Conservation (phyloP, 2,888 invertebrate species). For the Andrena hattorfiana region DNA sequence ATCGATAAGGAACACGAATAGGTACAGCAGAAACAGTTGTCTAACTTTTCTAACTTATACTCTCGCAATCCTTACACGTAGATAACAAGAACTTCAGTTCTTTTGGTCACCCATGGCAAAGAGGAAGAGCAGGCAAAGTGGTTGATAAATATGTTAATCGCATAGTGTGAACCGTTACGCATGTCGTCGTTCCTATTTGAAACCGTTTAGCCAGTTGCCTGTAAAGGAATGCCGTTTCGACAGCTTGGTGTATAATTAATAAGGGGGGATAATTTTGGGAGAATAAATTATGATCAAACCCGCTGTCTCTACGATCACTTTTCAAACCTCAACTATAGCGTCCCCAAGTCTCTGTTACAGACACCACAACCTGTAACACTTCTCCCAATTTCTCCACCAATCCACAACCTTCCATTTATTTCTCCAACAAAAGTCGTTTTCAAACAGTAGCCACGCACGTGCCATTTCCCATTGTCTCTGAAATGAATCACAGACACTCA, state of each 20-base stretch:
- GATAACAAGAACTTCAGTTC: neutral
- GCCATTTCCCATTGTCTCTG: conserved; percentile 27
- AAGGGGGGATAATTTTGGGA: neutral
- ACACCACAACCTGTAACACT: neutral
- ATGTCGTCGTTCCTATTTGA: conserved; percentile 42
- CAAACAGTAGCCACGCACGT: neutral
- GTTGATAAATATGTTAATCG: conserved; percentile 75
- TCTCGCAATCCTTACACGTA: neutral
- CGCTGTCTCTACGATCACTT: neutral
- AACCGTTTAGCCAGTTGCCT: conserved; percentile 51
- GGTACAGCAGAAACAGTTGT: neutral
- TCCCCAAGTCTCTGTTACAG: neutral
- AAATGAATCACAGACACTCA: conserved; percentile 16
- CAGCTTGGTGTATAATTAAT: conserved; percentile 4
- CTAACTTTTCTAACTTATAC: neutral
- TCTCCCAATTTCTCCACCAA: neutral
- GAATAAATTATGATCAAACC: neutral
- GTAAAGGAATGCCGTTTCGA: conserved; percentile 38
- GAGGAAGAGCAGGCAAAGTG: conserved; percentile 21
- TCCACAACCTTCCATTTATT: neutral
- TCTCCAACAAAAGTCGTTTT: neutral
- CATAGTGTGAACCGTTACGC: conserved; percentile 72
- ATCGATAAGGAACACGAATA: neutral
- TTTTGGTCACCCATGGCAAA: conserved; percentile 1
- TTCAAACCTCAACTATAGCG: neutral